Evolutionary conservation across 2,113 vertebrate genomes (phyloP).

Genomic region (Terrapene triunguis): DNA sequence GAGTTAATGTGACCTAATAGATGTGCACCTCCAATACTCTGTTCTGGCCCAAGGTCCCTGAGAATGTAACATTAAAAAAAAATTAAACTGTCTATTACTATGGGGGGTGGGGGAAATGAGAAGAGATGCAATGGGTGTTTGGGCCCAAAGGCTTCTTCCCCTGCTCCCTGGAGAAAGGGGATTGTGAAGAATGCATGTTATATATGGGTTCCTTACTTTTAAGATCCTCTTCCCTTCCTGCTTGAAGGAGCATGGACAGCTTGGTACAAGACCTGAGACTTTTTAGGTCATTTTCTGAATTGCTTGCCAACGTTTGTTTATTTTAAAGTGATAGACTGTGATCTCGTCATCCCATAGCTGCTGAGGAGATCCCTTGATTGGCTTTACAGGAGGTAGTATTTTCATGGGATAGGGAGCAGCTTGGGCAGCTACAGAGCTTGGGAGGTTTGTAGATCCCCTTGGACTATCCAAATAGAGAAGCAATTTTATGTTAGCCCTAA

Average conservation of each 20-base stretch:
- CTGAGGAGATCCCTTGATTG: neutral
- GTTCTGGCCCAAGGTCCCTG: neutral
- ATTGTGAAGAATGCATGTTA: neutral
- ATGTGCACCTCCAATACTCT: neutral
- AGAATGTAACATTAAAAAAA: neutral
- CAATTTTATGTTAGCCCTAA: neutral
- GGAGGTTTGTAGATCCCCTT: neutral
- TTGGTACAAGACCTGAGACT: neutral
- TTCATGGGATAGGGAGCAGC: neutral
- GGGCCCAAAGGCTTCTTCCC: neutral
- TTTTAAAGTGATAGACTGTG: neutral
- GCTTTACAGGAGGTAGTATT: neutral
- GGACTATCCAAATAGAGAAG: neutral
- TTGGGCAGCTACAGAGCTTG: neutral
- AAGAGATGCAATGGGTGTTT: neutral
- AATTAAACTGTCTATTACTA: neutral
- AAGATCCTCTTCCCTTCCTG: neutral
- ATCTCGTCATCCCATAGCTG: neutral
- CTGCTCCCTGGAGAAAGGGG: neutral
- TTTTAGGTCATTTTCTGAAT: neutral
- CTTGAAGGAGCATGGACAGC: neutral
- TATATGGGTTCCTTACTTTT: neutral
- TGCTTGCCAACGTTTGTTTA: neutral
- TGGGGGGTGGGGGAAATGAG: neutral
- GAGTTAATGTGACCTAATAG: neutral